These are phyloP conservation scores for Pitta sordida DNA, from an alignment of 2,113 vertebrate genomes.

Conservation along the genomic window DNA sequence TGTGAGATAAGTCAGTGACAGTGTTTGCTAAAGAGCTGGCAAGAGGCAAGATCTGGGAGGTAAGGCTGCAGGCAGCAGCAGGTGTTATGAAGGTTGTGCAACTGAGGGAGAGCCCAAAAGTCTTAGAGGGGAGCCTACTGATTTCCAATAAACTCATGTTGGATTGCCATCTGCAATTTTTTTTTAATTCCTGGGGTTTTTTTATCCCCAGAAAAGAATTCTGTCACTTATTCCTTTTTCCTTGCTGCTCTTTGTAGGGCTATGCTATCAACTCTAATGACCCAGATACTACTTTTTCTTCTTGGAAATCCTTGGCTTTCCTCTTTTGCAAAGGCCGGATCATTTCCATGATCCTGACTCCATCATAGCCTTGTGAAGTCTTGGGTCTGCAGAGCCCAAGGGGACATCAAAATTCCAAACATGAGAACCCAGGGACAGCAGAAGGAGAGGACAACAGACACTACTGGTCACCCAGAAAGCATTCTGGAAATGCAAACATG, in stretches of 20 bases:
- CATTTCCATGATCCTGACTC: neutral
- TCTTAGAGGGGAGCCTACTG: neutral
- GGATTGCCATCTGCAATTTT: neutral
- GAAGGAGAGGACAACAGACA: neutral
- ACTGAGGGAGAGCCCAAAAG: neutral
- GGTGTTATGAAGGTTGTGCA: neutral
- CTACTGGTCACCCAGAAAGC: neutral
- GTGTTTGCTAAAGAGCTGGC: too few species aligned
- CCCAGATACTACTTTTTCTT: neutral
- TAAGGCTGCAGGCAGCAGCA: neutral
- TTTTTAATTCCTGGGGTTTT: too few species aligned
- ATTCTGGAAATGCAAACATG: fast-evolving
- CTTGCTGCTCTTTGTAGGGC: neutral
- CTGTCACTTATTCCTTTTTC: neutral
- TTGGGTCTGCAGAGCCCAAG: neutral
- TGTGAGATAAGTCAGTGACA: too few species aligned
- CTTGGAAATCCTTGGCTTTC: neutral
- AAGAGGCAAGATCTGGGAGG: too few species aligned
- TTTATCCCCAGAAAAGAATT: neutral
- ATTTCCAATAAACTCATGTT: neutral
- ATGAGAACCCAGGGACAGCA: neutral
- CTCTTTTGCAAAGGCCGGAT: neutral
- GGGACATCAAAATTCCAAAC: neutral
- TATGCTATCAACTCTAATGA: neutral
- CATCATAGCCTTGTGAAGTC: neutral